A percentile compares a stretch with the other conserved stretches of the same genome.
phyloP scores from a whole-genome alignment of 2,888 invertebrate species.

The Heliconius aoede region DNA sequence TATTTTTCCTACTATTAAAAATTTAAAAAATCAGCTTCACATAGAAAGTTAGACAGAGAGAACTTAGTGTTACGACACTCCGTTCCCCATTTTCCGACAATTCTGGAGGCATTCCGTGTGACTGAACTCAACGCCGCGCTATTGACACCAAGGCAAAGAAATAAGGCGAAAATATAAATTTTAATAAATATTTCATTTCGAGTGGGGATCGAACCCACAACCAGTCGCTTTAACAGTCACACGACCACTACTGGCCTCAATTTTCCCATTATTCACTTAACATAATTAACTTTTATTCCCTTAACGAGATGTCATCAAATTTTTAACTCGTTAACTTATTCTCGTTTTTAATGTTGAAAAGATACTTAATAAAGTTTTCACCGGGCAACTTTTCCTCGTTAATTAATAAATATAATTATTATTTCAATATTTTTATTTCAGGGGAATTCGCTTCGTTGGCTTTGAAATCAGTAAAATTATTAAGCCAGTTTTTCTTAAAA shows the following conservation, averaged over 20 bases:
- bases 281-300: conserved; percentile 1
- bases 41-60: no score
- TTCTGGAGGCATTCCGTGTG: no score
- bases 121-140: no score
- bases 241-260: no score
- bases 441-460: not conserved
- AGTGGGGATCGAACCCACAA: no score
- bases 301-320: conserved; percentile 1
- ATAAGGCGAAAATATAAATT: no score
- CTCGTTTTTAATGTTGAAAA: not conserved
- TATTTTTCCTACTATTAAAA: not conserved
- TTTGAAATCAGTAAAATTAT: not conserved
- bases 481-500: not conserved
- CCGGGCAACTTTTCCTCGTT: not conserved
- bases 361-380: not conserved
- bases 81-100: no score
- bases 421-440: not conserved
- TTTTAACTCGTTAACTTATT: conserved; percentile 1
- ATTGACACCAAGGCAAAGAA: no score
- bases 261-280: not conserved
- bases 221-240: no score
- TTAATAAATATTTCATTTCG: no score
- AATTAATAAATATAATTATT: conserved; percentile 6
- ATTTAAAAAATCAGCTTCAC: no score
- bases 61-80: no score